These are phyloP conservation scores for Ammodramus savannarum DNA, from an alignment of 2,113 vertebrate species.

Conservation along the genomic window DNA sequence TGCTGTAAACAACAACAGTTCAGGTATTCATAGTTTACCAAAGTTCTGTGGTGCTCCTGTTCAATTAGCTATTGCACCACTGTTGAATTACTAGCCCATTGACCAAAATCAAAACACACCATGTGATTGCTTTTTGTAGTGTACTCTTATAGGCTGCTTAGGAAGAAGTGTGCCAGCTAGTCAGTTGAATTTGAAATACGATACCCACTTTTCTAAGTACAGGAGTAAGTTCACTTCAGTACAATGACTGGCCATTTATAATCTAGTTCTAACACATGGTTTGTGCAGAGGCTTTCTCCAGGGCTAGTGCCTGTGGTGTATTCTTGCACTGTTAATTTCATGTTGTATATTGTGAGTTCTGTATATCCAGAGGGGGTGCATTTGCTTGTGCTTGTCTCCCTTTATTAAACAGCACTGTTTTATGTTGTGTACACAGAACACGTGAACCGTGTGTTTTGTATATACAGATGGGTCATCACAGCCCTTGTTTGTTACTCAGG, in stretches of 20 bases:
- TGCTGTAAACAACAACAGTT: neutral
- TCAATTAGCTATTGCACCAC: neutral
- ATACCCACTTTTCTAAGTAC: neutral
- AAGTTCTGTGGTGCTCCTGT: neutral
- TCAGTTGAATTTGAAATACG: neutral
- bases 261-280: neutral
- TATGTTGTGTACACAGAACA: neutral
- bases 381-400: neutral
- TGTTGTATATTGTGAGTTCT: neutral
- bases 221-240: constrained; percentile 31
- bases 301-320: neutral
- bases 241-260: constrained; percentile 41
- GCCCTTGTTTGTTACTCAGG: neutral
- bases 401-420: neutral
- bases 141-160: neutral
- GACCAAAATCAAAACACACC: constrained; percentile 17
- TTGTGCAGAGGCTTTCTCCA: neutral
- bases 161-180: neutral
- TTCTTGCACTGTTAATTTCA: neutral
- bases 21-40: neutral
- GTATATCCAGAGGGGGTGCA: neutral
- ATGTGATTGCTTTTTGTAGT: neutral
- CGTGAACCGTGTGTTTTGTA: neutral
- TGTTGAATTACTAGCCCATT: neutral
- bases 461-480: neutral